Conservation (phyloP, 2,888 invertebrate genomes). For the Thumatha senex region DNA sequence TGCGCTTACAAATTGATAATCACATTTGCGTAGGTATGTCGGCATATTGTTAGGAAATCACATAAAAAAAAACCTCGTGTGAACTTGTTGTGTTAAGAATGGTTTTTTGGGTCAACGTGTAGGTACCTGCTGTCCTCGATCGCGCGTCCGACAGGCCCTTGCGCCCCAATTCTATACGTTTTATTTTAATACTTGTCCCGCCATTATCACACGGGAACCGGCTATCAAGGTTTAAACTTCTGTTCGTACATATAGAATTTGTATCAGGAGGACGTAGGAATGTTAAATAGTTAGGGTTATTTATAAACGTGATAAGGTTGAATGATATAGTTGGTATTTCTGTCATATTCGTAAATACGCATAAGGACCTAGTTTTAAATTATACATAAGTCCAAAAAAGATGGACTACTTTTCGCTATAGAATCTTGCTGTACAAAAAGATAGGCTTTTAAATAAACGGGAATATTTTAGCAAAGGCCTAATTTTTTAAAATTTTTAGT, state of each 20-base stretch:
- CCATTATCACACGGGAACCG: conserved; percentile 74
- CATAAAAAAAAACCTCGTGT: conserved; percentile 51
- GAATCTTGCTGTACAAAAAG: too few relatives aligned
- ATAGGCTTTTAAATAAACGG: too few relatives aligned
- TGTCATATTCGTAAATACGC: conserved; percentile 7
- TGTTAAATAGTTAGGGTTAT: conserved; percentile 2
- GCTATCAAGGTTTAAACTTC: conserved; percentile 30
- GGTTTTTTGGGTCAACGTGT: conserved; percentile 56
- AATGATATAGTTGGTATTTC: conserved; percentile 11
- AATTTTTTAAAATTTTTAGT: too few relatives aligned
- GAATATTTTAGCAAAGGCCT: too few relatives aligned
- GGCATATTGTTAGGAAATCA: conserved; percentile 27
- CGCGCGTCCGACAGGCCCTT: conserved; percentile 45
- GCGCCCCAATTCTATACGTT: conserved; percentile 56
- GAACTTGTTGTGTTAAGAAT: conserved; percentile 56
- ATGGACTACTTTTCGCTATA: too few relatives aligned
- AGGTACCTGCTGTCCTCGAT: conserved; percentile 67
- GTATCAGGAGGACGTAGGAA: conserved; percentile 8
- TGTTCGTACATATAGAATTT: conserved; percentile 11
- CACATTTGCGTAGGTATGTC: conserved; percentile 39
- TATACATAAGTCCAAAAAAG: too few relatives aligned
- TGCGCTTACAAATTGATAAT: conserved; percentile 55
- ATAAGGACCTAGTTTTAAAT: too few relatives aligned
- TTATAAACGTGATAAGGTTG: conserved; percentile 14
- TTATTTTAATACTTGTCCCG: conserved; percentile 65